Evolutionary conservation across 2,888 invertebrate genomes (phyloP).

Genomic region (Patella ulyssiponensis): DNA sequence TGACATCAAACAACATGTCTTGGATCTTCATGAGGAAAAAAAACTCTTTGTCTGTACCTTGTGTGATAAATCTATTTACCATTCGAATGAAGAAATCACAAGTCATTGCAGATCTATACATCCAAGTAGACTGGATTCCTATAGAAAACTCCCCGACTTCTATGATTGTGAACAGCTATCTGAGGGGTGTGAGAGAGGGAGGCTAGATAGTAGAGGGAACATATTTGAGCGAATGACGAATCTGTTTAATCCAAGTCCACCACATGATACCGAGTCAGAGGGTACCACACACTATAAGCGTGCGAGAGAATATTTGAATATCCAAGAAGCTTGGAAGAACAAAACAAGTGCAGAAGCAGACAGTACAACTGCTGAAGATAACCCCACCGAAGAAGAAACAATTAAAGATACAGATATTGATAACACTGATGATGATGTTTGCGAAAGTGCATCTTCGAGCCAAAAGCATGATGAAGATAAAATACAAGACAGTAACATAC

Average conservation of each 20-base stretch:
- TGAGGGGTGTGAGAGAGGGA: neutral
- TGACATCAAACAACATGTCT: slow-evolving; percentile 46
- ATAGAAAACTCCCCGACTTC: slow-evolving; percentile 23
- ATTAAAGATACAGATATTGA: neutral
- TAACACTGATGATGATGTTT: neutral
- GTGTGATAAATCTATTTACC: slow-evolving; percentile 44
- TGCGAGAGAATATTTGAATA: slow-evolving; percentile 39
- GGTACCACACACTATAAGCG: slow-evolving; percentile 21
- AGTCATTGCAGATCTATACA: slow-evolving; percentile 43
- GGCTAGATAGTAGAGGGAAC: slow-evolving; percentile 41
- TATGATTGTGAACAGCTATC: slow-evolving; percentile 3
- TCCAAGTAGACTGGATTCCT: slow-evolving; percentile 40
- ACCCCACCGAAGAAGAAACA: neutral
- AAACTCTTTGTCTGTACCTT: slow-evolving; percentile 53
- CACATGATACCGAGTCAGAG: slow-evolving; percentile 18
- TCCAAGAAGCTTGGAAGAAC: slow-evolving; percentile 36
- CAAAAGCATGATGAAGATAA: neutral
- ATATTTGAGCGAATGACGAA: slow-evolving; percentile 51
- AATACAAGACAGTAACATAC: too few species aligned
- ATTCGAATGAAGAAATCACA: slow-evolving; percentile 39
- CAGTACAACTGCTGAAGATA: slow-evolving; percentile 47
- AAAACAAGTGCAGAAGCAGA: slow-evolving; percentile 56
- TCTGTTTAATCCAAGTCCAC: slow-evolving; percentile 32
- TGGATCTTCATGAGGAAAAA: slow-evolving; percentile 43
- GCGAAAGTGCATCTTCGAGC: neutral